Evolutionary conservation across 1,140 invertebrate genomes (phyloP).

Genomic region (Zaprionus lachaisei): DNA sequence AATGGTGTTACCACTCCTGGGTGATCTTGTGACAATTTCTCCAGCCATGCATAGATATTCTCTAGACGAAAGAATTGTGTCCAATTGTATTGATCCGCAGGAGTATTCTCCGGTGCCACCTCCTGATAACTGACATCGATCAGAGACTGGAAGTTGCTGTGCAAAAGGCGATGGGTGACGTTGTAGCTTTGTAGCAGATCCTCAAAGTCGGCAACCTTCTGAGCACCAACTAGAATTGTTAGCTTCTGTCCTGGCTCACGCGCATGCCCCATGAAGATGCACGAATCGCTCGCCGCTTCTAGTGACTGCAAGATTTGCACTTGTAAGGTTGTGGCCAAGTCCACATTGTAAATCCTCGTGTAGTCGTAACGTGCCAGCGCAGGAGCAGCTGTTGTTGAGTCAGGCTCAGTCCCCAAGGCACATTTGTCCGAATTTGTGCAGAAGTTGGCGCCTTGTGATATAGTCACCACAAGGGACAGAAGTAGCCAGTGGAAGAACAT

Average conservation of each 20-base stretch:
- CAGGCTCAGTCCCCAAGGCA: constrained; percentile 28
- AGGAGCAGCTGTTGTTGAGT: neutral
- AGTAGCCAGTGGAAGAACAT: constrained; percentile 43
- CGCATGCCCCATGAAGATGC: constrained; percentile 73
- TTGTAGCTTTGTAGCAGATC: constrained; percentile 76
- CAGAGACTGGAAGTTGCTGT: constrained; percentile 73
- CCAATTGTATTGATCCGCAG: constrained; percentile 77
- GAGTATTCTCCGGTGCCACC: constrained; percentile 55
- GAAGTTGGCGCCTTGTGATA: constrained; percentile 45
- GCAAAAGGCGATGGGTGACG: constrained; percentile 64
- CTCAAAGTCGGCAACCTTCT: constrained; percentile 75
- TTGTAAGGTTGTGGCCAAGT: constrained; percentile 77
- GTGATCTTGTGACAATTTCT: constrained; percentile 82
- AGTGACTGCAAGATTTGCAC: constrained; percentile 80
- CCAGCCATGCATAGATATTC: constrained; percentile 85
- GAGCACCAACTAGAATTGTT: constrained; percentile 74
- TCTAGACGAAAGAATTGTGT: constrained; percentile 85
- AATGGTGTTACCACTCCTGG: constrained; percentile 85
- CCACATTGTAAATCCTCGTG: constrained; percentile 85
- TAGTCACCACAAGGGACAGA: constrained; percentile 5
- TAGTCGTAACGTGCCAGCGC: constrained; percentile 82
- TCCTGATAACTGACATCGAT: constrained; percentile 69
- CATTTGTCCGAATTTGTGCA: constrained; percentile 65
- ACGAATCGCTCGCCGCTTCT: constrained; percentile 73
- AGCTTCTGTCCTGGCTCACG: constrained; percentile 67